phyloP scores from a whole-genome alignment of 2,113 vertebrate species.

The Rhabdornis inornatus region DNA sequence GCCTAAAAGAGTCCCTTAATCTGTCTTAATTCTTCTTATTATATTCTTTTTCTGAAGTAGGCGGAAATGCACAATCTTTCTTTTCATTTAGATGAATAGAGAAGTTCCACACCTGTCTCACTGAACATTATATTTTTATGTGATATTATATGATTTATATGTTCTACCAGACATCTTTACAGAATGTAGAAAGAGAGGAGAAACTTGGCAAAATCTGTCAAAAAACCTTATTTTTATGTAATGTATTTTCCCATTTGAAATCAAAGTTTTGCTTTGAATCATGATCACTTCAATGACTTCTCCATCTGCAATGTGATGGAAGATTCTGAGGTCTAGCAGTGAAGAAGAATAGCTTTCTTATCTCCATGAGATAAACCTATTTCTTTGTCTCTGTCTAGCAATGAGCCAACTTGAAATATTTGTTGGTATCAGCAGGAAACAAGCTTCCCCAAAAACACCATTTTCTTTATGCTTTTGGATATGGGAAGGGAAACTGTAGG shows the following conservation, averaged over 20 bases:
- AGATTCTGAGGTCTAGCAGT: not conserved
- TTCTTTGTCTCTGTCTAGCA: not conserved
- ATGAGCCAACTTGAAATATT: not conserved
- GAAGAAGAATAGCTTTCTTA: not conserved
- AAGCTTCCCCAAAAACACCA: fast-evolving
- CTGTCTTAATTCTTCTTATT: constrained; percentile 27
- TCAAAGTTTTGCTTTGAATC: not conserved
- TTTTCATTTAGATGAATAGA: not conserved
- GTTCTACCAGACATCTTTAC: not conserved
- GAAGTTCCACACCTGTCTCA: not conserved
- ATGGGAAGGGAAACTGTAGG: not conserved
- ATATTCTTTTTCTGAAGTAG: not conserved
- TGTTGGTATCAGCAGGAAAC: not conserved
- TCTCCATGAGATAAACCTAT: not conserved
- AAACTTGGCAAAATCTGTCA: not conserved
- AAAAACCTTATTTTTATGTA: not conserved
- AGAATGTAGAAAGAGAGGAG: not conserved
- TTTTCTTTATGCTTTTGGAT: not conserved
- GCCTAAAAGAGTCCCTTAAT: constrained; percentile 1
- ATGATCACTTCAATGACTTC: not conserved
- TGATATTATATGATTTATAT: not conserved
- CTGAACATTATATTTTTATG: not conserved
- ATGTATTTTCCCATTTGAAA: not conserved
- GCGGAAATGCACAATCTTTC: not conserved
- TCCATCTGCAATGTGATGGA: not conserved